Percentiles rank a stretch among this genome's conserved stretches.
Evolutionary conservation across 2,113 vertebrate genomes (phyloP).

Genomic region (Sterrhoptilus dennistouni): DNA sequence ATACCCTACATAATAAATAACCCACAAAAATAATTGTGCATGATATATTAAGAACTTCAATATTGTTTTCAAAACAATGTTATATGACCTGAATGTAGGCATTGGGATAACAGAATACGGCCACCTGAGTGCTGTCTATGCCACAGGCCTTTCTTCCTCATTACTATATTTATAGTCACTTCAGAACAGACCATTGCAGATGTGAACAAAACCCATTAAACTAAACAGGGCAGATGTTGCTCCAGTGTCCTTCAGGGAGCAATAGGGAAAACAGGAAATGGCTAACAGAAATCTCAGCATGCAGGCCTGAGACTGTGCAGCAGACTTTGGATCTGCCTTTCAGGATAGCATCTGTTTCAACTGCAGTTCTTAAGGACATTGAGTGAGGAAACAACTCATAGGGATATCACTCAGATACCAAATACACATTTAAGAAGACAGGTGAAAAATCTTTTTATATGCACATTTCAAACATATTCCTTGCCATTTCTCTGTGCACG

Average conservation of each 20-base stretch:
- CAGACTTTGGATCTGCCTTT: neutral
- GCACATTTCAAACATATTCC: neutral
- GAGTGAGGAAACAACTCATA: neutral
- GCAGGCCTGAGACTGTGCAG: neutral
- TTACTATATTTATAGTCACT: neutral
- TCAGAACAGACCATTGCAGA: neutral
- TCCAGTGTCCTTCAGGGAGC: neutral
- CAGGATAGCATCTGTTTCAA: neutral
- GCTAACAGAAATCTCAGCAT: neutral
- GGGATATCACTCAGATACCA: neutral
- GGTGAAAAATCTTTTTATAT: neutral
- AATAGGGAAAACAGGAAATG: neutral
- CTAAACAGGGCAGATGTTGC: neutral
- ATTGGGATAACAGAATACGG: rapidly evolving
- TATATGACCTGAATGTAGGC: neutral
- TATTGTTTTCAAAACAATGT: neutral
- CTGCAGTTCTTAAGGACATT: neutral
- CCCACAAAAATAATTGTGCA: neutral
- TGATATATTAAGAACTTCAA: neutral
- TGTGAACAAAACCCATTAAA: neutral
- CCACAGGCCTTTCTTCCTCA: neutral
- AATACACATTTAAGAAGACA: neutral
- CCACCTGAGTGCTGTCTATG: neutral
- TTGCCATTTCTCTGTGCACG: neutral
- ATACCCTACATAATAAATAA: neutral